Evolutionary conservation across 2,888 invertebrate species (phyloP).

Genomic region (Pharmacophagus antenor): DNA sequence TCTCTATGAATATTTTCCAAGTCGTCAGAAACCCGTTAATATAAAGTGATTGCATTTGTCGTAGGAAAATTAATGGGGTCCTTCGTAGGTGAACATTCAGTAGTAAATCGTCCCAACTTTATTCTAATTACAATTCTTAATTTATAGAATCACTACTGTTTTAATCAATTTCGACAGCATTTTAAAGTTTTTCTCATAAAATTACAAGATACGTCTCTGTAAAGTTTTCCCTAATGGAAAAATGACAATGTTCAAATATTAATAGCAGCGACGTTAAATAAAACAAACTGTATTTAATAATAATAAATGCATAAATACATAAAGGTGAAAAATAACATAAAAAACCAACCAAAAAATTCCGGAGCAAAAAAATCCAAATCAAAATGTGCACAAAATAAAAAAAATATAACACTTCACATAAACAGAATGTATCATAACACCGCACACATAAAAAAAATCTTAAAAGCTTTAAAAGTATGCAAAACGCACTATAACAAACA

Average conservation of each 20-base stretch:
- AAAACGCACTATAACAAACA: constrained; percentile 65
- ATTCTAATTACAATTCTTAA: constrained; percentile 11
- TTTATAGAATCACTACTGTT: constrained; percentile 7
- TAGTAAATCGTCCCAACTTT: constrained; percentile 24
- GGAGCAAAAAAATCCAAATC: constrained; percentile 76
- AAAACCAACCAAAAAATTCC: constrained; percentile 75
- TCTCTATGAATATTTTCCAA: constrained; percentile 49
- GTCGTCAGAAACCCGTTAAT: constrained; percentile 49
- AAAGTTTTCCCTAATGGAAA: constrained; percentile 15
- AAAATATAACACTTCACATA: constrained; percentile 72
- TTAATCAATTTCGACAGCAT: neutral
- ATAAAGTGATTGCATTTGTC: constrained; percentile 45
- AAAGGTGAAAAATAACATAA: constrained; percentile 29
- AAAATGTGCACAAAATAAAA: constrained; percentile 73
- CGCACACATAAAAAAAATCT: constrained; percentile 66
- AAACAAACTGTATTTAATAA: neutral
- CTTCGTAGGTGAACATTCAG: constrained; percentile 38
- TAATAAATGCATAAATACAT: constrained; percentile 33
- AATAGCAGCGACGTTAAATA: neutral
- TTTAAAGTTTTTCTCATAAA: neutral
- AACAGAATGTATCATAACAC: constrained; percentile 67
- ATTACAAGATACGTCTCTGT: neutral
- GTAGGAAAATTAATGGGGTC: constrained; percentile 43
- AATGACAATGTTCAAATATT: neutral
- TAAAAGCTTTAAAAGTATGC: constrained; percentile 66